These are phyloP conservation scores for Nomada hirtipes DNA, from an alignment of 2,888 invertebrate genomes.

Conservation along the genomic window DNA sequence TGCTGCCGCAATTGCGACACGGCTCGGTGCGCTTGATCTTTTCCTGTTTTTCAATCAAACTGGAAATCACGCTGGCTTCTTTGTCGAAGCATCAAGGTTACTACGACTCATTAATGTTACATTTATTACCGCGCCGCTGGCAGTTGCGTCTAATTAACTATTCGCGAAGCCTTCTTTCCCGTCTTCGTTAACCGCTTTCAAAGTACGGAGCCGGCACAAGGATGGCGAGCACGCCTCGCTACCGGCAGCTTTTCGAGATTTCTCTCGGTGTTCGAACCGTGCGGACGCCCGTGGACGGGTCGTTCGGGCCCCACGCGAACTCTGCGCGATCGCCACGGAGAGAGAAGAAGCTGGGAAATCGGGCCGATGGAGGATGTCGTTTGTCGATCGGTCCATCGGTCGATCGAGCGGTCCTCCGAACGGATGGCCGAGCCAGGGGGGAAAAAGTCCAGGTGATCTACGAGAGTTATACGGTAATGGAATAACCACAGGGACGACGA, in stretches of 20 bases:
- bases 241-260: neutral
- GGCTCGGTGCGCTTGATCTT: slow-evolving; percentile 58
- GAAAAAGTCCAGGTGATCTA: slow-evolving; percentile 72
- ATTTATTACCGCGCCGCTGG: slow-evolving; percentile 61
- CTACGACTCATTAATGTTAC: slow-evolving; percentile 65
- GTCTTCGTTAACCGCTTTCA: slow-evolving; percentile 52
- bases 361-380: slow-evolving; percentile 50
- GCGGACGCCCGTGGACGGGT: too few relatives aligned
- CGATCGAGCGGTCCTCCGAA: slow-evolving; percentile 25
- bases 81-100: slow-evolving; percentile 62
- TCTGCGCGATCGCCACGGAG: neutral
- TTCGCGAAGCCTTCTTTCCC: slow-evolving; percentile 54
- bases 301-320: slow-evolving; percentile 10
- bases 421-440: slow-evolving; percentile 11
- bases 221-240: neutral
- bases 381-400: slow-evolving; percentile 7
- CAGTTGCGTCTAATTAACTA: slow-evolving; percentile 61
- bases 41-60: slow-evolving; percentile 66
- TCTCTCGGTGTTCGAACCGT: neutral
- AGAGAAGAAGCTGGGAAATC: neutral
- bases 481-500: slow-evolving; percentile 83
- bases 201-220: neutral
- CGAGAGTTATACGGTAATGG: slow-evolving; percentile 80
- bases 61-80: slow-evolving; percentile 53
- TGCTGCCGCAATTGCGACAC: slow-evolving; percentile 61